These are phyloP conservation scores for Melanerpes formicivorus DNA, from an alignment of 2,113 vertebrate genomes.

Conservation along the genomic window DNA sequence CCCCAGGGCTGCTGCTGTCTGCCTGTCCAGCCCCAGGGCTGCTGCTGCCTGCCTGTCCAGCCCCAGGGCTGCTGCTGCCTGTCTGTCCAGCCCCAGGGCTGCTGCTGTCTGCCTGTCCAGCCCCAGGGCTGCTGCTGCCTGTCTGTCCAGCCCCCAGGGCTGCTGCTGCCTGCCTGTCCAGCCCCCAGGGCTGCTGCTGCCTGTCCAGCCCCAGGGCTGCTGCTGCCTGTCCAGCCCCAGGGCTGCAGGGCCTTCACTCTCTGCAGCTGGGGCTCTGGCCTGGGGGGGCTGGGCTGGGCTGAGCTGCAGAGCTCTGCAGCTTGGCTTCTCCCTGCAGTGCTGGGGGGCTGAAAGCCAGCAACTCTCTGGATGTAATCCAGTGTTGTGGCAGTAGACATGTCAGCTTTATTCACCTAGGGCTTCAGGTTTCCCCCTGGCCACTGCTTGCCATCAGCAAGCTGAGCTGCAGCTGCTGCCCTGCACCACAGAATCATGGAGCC, in stretches of 20 bases:
- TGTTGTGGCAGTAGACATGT: too few species aligned
- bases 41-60: background rate
- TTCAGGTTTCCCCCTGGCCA: background rate
- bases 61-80: too few species aligned
- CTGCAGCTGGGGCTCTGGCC: background rate
- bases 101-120: too few species aligned
- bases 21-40: accelerated
- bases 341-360: background rate
- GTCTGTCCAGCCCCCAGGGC: accelerated
- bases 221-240: accelerated
- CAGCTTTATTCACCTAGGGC: background rate
- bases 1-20: accelerated
- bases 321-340: background rate
- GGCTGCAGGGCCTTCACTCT: background rate
- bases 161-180: too few species aligned
- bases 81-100: accelerated
- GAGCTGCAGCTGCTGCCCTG: background rate
- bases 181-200: too few species aligned
- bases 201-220: accelerated
- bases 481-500: too few species aligned
- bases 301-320: background rate
- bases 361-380: too few species aligned
- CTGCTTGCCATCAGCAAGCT: background rate
- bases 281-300: background rate
- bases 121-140: accelerated